Percentiles rank a stretch among this genome's conserved stretches.
Conservation (phyloP, 1,140 invertebrate species). For the Adelges cooleyi region DNA sequence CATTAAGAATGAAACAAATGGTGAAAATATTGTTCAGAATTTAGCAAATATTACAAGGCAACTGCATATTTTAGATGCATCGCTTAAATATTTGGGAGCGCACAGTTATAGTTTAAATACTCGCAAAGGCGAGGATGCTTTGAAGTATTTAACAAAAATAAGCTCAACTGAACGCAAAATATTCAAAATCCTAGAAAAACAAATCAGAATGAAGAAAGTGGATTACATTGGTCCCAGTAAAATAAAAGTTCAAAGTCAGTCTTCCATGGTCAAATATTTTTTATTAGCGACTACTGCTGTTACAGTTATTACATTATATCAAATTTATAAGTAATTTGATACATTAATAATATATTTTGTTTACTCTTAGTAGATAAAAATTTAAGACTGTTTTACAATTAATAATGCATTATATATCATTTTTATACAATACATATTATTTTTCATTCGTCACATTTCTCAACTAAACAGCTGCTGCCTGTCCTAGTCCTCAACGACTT, state of each 20-base stretch:
- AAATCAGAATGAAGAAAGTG: background rate
- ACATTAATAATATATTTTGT: too few species aligned
- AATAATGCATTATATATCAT: too few species aligned
- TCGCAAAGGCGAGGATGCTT: background rate
- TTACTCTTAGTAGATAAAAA: too few species aligned
- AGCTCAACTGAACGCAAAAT: background rate
- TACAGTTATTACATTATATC: background rate
- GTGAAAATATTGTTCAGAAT: background rate
- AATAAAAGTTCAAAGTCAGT: background rate
- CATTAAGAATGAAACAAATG: background rate
- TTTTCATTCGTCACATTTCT: too few species aligned
- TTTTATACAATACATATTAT: too few species aligned
- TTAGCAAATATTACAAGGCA: background rate
- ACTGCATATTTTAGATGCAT: conserved; percentile 1
- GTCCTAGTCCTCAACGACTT: too few species aligned
- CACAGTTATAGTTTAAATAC: background rate
- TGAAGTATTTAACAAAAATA: background rate
- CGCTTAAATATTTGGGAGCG: background rate
- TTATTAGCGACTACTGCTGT: background rate
- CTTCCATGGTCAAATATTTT: background rate
- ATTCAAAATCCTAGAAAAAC: background rate
- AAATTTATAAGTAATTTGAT: background rate
- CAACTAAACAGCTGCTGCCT: too few species aligned
- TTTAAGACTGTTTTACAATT: too few species aligned
- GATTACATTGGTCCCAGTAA: background rate